Conservation (phyloP, 2,113 vertebrate genomes). For the Archilochus colubris region DNA sequence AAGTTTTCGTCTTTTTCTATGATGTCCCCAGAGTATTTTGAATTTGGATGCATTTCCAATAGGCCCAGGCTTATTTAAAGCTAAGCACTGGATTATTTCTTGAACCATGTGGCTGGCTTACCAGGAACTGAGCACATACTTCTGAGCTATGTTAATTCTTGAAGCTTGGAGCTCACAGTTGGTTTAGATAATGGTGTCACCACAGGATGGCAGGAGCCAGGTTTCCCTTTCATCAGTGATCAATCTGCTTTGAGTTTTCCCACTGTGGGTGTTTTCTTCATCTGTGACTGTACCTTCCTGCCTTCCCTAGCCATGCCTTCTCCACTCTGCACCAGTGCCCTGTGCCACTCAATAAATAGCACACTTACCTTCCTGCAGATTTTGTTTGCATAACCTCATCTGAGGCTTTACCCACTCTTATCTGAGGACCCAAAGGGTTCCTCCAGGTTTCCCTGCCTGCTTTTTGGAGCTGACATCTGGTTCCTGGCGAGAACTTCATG, state of each 20-base stretch:
- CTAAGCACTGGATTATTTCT: background rate
- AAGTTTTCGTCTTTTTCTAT: background rate
- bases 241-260: background rate
- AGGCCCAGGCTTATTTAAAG: background rate
- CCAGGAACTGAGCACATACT: background rate
- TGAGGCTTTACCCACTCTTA: background rate
- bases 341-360: background rate
- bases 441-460: background rate
- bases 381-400: background rate
- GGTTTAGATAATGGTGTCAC: background rate
- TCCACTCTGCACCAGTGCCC: accelerated
- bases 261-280: background rate
- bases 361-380: background rate
- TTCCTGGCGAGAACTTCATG: background rate
- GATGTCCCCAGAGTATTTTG: background rate
- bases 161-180: background rate
- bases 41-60: background rate
- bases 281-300: background rate
- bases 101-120: background rate
- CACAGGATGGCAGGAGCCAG: background rate
- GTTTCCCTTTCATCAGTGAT: background rate
- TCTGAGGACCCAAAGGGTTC: background rate
- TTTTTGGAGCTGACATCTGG: background rate
- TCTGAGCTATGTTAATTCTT: background rate
- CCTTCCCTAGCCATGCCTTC: background rate